Base-by-base conservation (phyloP, 1,140 invertebrate genomes). In the Drosophila nasuta region DNA sequence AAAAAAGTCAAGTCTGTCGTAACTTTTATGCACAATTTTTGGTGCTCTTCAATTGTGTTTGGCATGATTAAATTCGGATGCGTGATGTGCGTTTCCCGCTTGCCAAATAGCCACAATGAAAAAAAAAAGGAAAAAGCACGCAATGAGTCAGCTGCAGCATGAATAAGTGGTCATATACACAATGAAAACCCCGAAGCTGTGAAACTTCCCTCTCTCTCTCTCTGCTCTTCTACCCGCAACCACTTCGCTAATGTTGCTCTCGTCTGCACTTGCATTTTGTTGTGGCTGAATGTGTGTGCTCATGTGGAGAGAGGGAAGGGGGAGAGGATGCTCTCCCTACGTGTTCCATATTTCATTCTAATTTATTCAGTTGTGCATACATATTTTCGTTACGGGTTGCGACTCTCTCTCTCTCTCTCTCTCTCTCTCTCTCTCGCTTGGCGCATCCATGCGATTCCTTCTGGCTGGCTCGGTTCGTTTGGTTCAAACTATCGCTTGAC, bases 301-400 rank as follows among this genome's bases (percentile, higher is more conserved):
- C 20, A 57, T 13, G 52, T 15, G 54, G 33, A 35, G 48, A 10
- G 7, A 15, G 20, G 20, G 2, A 2, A 8, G 28, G 6, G 28
- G 62, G 10, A 13, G 38, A 41, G 20, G 48, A 76, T 43, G 33
- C 17, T 38, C 7, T 38, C 35, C 59, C 72, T 89, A 88, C 85
- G 85, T 88, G 85, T 89, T 89, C 86, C 86, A 88, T 88, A 88
- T 88, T 88, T 88, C 85, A 88, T 88, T 88, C 86, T 89, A 88
- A 88, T 88, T 88, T 88, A 88, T 88, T 89, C 85, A 88, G 81
- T 88, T 88, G 83, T 83, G 83, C 85, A 88, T 88, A 89, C 83
- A 88, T 89, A 88, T 88, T 88, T 88, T 88, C 81, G 83, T 88
- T 88, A 89, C 83, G 83, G 83, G 83, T 78, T 89, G 83, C 83